Evolutionary conservation across 2,113 vertebrate genomes (phyloP), one percentile per base, ranked within the genome.

Genomic region (Gyps fulvus): DNA sequence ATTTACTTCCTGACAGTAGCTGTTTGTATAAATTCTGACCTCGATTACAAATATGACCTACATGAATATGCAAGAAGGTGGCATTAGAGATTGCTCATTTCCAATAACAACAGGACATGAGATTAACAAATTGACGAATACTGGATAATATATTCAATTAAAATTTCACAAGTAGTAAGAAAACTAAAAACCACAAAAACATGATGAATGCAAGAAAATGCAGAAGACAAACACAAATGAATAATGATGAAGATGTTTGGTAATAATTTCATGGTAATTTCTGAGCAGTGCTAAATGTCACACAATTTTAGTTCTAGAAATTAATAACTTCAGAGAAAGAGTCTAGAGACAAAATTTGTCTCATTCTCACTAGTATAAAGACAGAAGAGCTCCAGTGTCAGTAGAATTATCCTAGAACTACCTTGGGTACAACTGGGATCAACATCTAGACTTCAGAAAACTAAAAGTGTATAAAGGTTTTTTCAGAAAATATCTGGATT

Each of bases 21-120:
- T 91, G 66, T 85, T 95, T 85, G 62, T 91, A 65, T 61, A 91
- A 94, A 93, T 91, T 89, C 62, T 91, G 84, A 93, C 73, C 89
- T 91, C 5, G 2, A 83, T 91, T 95, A 97, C n/a, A 90, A 70
- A 38, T 81, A 78, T 70, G 89, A 94, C 87, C 83, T 79, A 57
- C 71, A 86, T 89, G 66, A 92, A 95, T 94, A 94, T 81, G 89
- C 49, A 88, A 79, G 27, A 83, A 76, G 63, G 13, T 82, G 3
- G 54, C 36, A 78, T 21, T 93, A 59, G 31, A 71, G 63, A 89
- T 94, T 96, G 95, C 61, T 93, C 78, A 93, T 93, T 97, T 97
- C 40, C 89, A 80, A 8, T 71, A 91, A 88, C 26, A 69, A 66
- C 54, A 93, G 26, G 62, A 83, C 66, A 69, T 12, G 22, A 62